Percentiles rank a stretch among this genome's conserved stretches.
Evolutionary conservation across 2,888 invertebrate species (phyloP).

Genomic region (Schizotus pectinicornis): DNA sequence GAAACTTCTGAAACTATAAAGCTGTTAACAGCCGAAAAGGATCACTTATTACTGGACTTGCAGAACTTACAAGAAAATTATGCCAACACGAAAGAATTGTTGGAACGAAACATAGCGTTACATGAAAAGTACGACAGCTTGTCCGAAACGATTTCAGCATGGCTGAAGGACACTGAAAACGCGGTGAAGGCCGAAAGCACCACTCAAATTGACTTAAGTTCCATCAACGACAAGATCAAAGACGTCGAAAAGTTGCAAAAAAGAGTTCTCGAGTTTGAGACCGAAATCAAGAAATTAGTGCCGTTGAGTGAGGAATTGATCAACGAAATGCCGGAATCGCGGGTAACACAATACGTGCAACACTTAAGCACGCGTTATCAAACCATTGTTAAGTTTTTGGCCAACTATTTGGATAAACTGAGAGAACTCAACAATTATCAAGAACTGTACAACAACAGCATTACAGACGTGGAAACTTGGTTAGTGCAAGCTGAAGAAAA

Average conservation of each 20-base stretch:
- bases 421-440: slow-evolving; percentile 75
- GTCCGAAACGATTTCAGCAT: slow-evolving; percentile 75
- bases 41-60: slow-evolving; percentile 73
- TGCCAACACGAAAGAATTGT: slow-evolving; percentile 68
- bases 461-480: slow-evolving; percentile 79
- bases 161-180: slow-evolving; percentile 82
- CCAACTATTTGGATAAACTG: slow-evolving; percentile 73
- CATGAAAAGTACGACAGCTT: slow-evolving; percentile 83
- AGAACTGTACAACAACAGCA: slow-evolving; percentile 69
- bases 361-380: slow-evolving; percentile 80
- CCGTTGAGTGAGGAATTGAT: slow-evolving; percentile 74
- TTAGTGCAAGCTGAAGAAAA: slow-evolving; percentile 75
- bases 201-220: slow-evolving; percentile 71
- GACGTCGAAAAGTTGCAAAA: slow-evolving; percentile 70
- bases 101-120: slow-evolving; percentile 74
- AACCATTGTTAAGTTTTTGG: slow-evolving; percentile 73
- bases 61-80: slow-evolving; percentile 73
- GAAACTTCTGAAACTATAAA: slow-evolving; percentile 74
- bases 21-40: slow-evolving; percentile 71
- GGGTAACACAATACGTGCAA: slow-evolving; percentile 80
- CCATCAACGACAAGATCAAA: slow-evolving; percentile 71
- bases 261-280: slow-evolving; percentile 69
- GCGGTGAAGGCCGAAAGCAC: slow-evolving; percentile 76
- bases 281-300: slow-evolving; percentile 71
- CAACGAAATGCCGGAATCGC: slow-evolving; percentile 80